Percentiles rank a stretch among this genome's conserved stretches.
phyloP scores from a whole-genome alignment of 2,113 vertebrate genomes.

The Anser brachyrhynchus region DNA sequence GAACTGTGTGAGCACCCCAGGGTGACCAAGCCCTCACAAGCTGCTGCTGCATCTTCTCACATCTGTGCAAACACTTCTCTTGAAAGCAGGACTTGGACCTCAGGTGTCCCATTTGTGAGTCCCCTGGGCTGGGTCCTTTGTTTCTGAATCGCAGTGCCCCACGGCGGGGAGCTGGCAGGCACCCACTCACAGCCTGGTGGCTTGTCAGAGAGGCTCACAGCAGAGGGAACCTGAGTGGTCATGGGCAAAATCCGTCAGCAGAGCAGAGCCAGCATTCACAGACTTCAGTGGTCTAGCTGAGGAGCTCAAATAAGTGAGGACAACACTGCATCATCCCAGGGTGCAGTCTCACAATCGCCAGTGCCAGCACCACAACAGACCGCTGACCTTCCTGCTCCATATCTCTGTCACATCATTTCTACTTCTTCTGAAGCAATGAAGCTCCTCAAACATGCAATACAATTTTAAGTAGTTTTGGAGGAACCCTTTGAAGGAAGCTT shows the following conservation, averaged over 20 bases:
- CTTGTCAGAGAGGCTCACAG: background rate
- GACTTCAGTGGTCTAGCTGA: background rate
- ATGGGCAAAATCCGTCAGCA: background rate
- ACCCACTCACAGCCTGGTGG: fast-evolving
- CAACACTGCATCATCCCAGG: background rate
- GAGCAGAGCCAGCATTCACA: background rate
- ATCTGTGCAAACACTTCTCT: background rate
- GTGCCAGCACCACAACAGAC: background rate
- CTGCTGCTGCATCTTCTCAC: background rate
- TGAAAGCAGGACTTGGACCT: background rate
- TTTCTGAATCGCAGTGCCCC: background rate
- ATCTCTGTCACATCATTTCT: background rate
- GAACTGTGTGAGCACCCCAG: background rate
- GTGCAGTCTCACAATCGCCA: background rate
- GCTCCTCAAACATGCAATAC: background rate
- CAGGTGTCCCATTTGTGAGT: background rate
- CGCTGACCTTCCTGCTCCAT: background rate
- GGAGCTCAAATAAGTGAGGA: background rate
- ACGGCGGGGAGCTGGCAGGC: fast-evolving
- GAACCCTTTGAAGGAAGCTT: background rate
- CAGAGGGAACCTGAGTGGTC: background rate
- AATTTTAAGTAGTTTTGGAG: background rate
- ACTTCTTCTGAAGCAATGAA: background rate
- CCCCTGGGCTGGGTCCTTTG: background rate
- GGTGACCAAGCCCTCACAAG: background rate